These are phyloP conservation scores for Atta colombica DNA, from an alignment of 1,140 invertebrate species.

Conservation along the genomic window DNA sequence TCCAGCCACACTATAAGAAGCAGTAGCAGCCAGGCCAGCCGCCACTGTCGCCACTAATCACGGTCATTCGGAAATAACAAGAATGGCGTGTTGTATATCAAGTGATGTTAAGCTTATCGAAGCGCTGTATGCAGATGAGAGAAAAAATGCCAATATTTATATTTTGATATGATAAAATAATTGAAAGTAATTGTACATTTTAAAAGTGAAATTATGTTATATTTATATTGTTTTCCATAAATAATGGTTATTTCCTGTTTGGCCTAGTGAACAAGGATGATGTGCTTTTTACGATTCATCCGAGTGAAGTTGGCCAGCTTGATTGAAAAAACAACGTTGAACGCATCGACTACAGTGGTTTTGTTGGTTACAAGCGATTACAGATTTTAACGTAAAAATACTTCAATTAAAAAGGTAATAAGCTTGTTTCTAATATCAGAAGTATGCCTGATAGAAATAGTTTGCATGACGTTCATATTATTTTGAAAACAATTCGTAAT, in stretches of 20 bases:
- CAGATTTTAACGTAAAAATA: not conserved
- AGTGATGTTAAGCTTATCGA: not conserved
- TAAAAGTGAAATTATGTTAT: not conserved
- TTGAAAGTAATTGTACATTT: not conserved
- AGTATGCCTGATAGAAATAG: not conserved
- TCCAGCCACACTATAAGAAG: too few relatives aligned
- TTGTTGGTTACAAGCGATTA: conserved; percentile 21
- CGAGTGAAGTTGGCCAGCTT: conserved; percentile 25
- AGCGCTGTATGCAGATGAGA: not conserved
- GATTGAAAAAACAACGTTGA: not conserved
- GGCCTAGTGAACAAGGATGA: not conserved
- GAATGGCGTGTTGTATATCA: conserved; percentile 7
- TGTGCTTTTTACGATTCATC: not conserved
- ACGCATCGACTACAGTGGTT: not conserved
- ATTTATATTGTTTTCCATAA: not conserved
- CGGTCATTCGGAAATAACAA: not conserved
- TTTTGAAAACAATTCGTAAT: not conserved
- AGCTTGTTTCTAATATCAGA: not conserved
- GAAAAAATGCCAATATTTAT: not conserved
- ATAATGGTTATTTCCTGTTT: not conserved
- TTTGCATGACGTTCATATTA: not conserved
- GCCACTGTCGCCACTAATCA: not conserved
- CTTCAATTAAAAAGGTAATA: conserved; percentile 15
- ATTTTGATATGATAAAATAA: not conserved
- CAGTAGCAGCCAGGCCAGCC: not conserved